phyloP scores from a whole-genome alignment of 1,140 invertebrate genomes.

The Penaeus japonicus region DNA sequence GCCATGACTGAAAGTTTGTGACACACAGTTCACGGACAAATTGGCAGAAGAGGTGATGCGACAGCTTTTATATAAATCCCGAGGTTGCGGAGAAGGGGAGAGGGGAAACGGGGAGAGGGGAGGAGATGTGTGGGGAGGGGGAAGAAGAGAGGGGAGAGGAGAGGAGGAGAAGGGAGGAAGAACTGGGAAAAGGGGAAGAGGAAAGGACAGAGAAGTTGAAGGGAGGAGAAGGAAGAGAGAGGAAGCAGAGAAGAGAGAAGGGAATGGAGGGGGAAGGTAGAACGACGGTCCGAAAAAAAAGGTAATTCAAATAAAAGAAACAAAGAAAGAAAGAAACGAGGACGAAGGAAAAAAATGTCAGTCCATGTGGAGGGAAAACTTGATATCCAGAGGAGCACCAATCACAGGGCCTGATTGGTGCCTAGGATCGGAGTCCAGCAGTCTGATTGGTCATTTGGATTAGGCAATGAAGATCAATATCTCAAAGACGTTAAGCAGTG shows the following conservation, averaged over 20 bases:
- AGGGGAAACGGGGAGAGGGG: background rate
- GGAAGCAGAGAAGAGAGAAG: too few relatives aligned
- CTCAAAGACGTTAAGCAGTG: background rate
- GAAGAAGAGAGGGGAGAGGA: background rate
- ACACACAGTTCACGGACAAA: slow-evolving; percentile 24
- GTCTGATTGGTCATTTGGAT: too few relatives aligned
- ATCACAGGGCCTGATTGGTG: too few relatives aligned
- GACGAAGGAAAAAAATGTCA: too few relatives aligned
- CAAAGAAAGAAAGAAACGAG: background rate
- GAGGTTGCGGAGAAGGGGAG: background rate
- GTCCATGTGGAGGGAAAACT: too few relatives aligned
- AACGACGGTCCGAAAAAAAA: too few relatives aligned
- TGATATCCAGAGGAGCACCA: too few relatives aligned
- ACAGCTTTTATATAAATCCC: slow-evolving; percentile 48
- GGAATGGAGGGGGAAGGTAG: background rate
- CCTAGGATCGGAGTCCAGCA: too few relatives aligned
- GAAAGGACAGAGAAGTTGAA: background rate
- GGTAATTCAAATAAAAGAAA: background rate
- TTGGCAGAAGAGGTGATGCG: slow-evolving; percentile 39
- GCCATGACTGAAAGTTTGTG: slow-evolving; percentile 40
- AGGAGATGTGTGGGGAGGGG: background rate
- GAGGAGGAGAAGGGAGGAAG: too few relatives aligned
- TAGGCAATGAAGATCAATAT: too few relatives aligned
- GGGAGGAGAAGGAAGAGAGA: background rate
- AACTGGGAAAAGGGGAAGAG: background rate